Base-by-base conservation (phyloP, 1,140 invertebrate genomes). In the Lepidurus apus region DNA sequence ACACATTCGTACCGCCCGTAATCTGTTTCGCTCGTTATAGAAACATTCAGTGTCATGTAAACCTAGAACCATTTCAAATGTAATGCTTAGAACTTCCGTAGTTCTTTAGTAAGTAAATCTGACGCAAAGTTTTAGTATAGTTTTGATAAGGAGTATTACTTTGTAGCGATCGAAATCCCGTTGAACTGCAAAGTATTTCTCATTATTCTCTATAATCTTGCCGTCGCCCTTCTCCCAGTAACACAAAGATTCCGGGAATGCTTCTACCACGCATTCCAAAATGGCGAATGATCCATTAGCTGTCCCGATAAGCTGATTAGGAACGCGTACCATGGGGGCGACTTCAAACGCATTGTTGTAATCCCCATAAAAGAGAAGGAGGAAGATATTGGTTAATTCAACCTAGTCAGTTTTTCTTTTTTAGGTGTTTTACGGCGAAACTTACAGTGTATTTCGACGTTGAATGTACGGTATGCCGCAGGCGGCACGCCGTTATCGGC, bases 401-500 rank as follows among this genome's bases (percentile, higher is more conserved):
- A 26, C 10, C 74, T 21, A 6, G 74, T 74, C 74, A 10, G 8
- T 24, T 53, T 21, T 8, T 73, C 21, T 24, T 80, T 80, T 13
- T 77, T 43, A 1, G 17, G 7, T 76, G 21, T 44, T 21, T 3
- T n/a, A 9, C 0, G 17, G 17, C n/a, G 73, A 26, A 77, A 90
- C 93, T 93, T 85, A 97, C 95, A 97, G 81, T 94, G 91, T 13
- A 97, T 93, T 86, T 95, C 91, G 9, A 98, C 87, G 76, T 89
- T 88, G 80, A 92, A 93, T 45, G 89, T 92, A 84, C 93, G 92
- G 83, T 90, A 92, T 45, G 91, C 93, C 53, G 91, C 87, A 0
- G 95, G 95, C 21, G 92, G 91, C 82, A 97, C 89, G 2, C 95
- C 95, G 85, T 97, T 97, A 84, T 93, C 91, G 47, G 95, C 95